A percentile compares a stretch with the other conserved stretches of the same genome.
Evolutionary conservation across 2,113 vertebrate genomes (phyloP).

Genomic region (Eurystomus gularis): DNA sequence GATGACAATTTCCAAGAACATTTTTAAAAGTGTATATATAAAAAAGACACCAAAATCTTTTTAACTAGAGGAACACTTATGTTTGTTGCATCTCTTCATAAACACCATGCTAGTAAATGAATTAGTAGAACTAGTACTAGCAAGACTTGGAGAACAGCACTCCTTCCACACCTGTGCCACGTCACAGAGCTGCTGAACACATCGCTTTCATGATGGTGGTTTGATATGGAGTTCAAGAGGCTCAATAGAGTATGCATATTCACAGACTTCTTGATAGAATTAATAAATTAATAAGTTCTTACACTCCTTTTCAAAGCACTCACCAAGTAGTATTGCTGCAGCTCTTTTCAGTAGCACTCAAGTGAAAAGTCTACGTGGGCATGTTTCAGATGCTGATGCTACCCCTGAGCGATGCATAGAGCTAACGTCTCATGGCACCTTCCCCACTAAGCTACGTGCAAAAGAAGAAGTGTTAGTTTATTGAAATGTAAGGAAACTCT

Average conservation of each 20-base stretch:
- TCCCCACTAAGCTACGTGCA: not conserved
- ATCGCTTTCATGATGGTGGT: not conserved
- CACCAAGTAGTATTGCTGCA: not conserved
- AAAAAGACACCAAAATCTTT: not conserved
- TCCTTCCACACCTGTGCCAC: accelerated
- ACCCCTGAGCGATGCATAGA: not conserved
- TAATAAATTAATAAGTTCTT: not conserved
- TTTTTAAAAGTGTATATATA: not conserved
- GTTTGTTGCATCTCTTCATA: not conserved
- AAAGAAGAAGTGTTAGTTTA: not conserved
- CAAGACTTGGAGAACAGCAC: accelerated
- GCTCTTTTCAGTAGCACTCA: not conserved
- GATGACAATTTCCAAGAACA: not conserved
- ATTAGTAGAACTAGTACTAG: not conserved
- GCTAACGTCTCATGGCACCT: not conserved
- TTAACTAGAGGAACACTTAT: not conserved
- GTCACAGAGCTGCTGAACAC: not conserved
- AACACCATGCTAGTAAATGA: accelerated
- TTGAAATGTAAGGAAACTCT: not conserved
- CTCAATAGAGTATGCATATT: not conserved
- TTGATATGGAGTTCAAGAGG: not conserved
- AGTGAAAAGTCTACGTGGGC: not conserved
- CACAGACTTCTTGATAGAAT: not conserved
- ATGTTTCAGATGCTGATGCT: not conserved
- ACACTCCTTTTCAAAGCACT: not conserved